Base-by-base conservation (phyloP, 2,888 invertebrate species). In the Dichetophora obliterata region DNA sequence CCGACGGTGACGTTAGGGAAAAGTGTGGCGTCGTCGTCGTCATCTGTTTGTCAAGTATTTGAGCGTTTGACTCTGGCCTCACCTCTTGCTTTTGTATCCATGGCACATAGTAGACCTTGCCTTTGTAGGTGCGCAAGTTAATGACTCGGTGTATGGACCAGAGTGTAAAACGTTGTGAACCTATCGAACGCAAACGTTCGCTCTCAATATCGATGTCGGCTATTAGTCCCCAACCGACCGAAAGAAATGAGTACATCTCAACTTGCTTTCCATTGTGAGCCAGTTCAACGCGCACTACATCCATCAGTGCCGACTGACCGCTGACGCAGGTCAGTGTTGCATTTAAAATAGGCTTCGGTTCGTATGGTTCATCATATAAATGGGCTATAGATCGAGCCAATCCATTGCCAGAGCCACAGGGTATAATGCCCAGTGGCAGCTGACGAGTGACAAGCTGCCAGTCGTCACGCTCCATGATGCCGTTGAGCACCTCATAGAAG, bases 131-230 rank as follows among this genome's bases (percentile, higher is more conserved):
- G 78, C 97, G 92, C 79, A 98, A 90, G 82, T 95, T 94, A 81
- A 97, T 93, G 74, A 97, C 90, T 80, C 97, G 91, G 16, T 95
- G 95, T 54, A 98, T 89, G 75, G 96, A 95, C 94, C 97, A 97
- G 2, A 98, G 88, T 0, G 95, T 94, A 88, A 99, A 99, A 79
- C 99, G 91, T 82, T 95, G 95, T 27, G 95, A 95, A 3, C 99
- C 99, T 80, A 99, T 92, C 0, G 94, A 93, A 75, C 99, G 92
- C 80, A 98, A 91, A 78, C 95, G 92, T 90, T 99, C 99, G 89
- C 98, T 99, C 90, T 99, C 98, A 81, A 98, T 98, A 89, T 99
- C 98, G 83, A 99, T 96, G 89, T 99, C 99, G 0, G 98, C 95
- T 79, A 99, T 91, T 9, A 99, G 90, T 11, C 99, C 99, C 98